A percentile compares a stretch with the other conserved stretches of the same genome.
Evolutionary conservation across 2,888 invertebrate genomes (phyloP).

Genomic region (Apoderus coryli): DNA sequence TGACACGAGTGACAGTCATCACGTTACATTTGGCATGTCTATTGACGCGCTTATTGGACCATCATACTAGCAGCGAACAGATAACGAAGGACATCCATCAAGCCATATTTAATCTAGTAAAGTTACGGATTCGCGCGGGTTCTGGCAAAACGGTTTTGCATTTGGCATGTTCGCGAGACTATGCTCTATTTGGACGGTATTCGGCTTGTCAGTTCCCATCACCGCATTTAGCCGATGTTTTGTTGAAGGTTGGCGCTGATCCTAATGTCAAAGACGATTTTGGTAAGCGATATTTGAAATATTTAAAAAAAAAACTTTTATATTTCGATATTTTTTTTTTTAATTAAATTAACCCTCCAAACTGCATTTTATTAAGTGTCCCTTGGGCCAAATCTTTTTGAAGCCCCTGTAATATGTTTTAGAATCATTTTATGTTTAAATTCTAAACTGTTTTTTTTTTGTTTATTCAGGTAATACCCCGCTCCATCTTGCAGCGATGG

Average conservation of each 20-base stretch:
- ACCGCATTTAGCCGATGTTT: slow-evolving; percentile 49
- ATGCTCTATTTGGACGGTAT: slow-evolving; percentile 50
- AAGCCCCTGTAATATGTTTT: too few relatives aligned
- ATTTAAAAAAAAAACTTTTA: too few relatives aligned
- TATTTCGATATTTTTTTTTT: too few relatives aligned
- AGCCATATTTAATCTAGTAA: slow-evolving; percentile 64
- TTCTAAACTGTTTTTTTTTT: too few relatives aligned
- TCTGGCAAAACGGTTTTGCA: slow-evolving; percentile 61
- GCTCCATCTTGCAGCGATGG: slow-evolving; percentile 69
- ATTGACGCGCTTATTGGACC: slow-evolving; percentile 48
- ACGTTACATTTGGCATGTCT: slow-evolving; percentile 72
- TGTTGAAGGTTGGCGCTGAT: slow-evolving; percentile 71
- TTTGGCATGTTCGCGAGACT: slow-evolving; percentile 70
- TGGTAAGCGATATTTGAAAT: too few relatives aligned
- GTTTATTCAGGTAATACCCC: slow-evolving; percentile 81
- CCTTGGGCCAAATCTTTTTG: too few relatives aligned
- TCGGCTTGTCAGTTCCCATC: slow-evolving; percentile 59
- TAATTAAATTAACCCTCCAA: too few relatives aligned
- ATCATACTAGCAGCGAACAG: slow-evolving; percentile 24
- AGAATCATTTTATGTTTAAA: too few relatives aligned
- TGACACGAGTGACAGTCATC: slow-evolving; percentile 75
- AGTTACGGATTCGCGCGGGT: slow-evolving; percentile 45
- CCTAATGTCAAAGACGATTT: slow-evolving; percentile 65
- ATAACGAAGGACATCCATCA: slow-evolving; percentile 47
- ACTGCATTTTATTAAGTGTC: too few relatives aligned